These are phyloP conservation scores for Seriola quinqueradiata DNA, from an alignment of 2,113 vertebrate species.

Conservation along the genomic window DNA sequence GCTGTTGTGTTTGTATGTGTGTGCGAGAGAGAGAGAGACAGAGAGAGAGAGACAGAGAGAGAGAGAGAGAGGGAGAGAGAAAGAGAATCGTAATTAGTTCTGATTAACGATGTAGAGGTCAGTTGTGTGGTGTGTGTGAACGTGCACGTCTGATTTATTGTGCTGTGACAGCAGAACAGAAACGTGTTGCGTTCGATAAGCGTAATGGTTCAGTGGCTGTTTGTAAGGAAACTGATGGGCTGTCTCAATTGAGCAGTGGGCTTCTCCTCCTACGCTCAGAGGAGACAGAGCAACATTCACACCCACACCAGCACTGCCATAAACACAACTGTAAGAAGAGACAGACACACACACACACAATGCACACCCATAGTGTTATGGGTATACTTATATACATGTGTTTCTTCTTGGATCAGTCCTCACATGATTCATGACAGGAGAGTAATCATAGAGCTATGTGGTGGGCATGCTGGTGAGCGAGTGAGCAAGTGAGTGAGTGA, in stretches of 20 bases:
- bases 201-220: slow-evolving; percentile 28
- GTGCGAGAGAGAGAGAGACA: neutral
- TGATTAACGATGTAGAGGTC: slow-evolving; percentile 27
- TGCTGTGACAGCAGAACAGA: slow-evolving; percentile 1
- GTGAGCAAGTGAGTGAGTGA: too few relatives aligned
- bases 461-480: neutral
- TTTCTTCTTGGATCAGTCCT: slow-evolving; percentile 22
- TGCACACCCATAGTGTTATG: neutral
- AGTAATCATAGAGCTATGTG: slow-evolving; percentile 10
- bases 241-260: slow-evolving; percentile 54
- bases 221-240: slow-evolving; percentile 50
- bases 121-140: slow-evolving; percentile 22
- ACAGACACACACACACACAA: slow-evolving; percentile 20
- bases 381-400: neutral
- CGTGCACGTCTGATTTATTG: slow-evolving; percentile 26
- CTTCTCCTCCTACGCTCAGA: slow-evolving; percentile 61
- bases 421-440: slow-evolving; percentile 6
- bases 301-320: slow-evolving; percentile 40
- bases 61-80: neutral
- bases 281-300: slow-evolving; percentile 38
- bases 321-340: slow-evolving; percentile 12
- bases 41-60: neutral
- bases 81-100: slow-evolving; percentile 26
- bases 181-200: slow-evolving; percentile 43
- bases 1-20: slow-evolving; percentile 11